Conservation (phyloP, 2,113 vertebrate genomes). For the Chroicocephalus ridibundus region DNA sequence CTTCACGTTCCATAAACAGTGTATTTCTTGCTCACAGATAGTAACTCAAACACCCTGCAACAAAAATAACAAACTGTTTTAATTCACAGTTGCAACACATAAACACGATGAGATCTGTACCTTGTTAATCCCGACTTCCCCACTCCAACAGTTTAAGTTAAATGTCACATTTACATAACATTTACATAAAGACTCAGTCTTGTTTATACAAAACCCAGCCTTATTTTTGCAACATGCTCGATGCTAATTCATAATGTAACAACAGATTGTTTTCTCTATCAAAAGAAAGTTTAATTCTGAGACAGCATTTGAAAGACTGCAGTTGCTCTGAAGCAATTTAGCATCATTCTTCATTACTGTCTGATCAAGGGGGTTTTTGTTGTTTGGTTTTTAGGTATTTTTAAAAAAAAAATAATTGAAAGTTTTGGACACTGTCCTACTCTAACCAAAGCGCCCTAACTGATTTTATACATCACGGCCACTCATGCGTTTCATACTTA, state of each 20-base stretch:
- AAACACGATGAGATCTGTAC: conserved; percentile 56
- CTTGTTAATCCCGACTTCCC: conserved; percentile 50
- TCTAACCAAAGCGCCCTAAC: background rate
- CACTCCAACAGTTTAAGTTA: conserved; percentile 54
- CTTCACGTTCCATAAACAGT: background rate
- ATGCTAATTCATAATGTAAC: conserved; percentile 30
- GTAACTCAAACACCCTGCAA: conserved; percentile 4
- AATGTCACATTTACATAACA: conserved; percentile 69
- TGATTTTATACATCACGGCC: background rate
- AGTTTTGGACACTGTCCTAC: background rate
- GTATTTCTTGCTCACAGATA: background rate
- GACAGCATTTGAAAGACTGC: background rate
- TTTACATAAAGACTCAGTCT: conserved; percentile 52
- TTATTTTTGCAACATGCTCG: conserved; percentile 45
- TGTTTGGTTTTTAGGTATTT: background rate
- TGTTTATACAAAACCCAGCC: conserved; percentile 54
- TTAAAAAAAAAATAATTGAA: background rate
- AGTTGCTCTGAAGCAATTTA: background rate
- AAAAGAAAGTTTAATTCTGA: conserved; percentile 1
- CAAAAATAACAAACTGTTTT: conserved; percentile 41
- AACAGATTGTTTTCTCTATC: conserved; percentile 48
- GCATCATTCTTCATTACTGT: background rate
- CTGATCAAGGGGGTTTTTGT: background rate
- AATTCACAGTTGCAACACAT: conserved; percentile 30
- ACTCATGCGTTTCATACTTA: background rate